A percentile compares a stretch with the other conserved stretches of the same genome.
Evolutionary conservation across 1,140 invertebrate species (phyloP).

Genomic region (Cydia pomonella): DNA sequence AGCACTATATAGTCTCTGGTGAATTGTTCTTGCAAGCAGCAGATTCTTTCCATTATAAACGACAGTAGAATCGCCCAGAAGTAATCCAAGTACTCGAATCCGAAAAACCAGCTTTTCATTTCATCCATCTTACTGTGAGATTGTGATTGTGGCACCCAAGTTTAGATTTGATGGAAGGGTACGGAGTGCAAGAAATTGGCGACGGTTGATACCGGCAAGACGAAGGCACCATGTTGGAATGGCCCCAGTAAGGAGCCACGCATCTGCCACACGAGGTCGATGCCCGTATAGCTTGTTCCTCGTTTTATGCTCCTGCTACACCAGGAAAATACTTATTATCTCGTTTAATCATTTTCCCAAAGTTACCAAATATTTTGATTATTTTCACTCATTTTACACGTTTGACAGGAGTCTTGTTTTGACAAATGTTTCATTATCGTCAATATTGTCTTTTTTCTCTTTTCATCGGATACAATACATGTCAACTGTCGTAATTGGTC

Average conservation of each 20-base stretch:
- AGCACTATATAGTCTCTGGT: constrained; percentile 66
- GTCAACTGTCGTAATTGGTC: too few species aligned
- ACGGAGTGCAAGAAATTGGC: constrained; percentile 95
- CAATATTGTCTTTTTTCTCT: background rate
- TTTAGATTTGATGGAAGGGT: constrained; percentile 99
- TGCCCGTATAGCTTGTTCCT: constrained; percentile 99
- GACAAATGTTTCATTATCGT: background rate
- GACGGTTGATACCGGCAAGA: constrained; percentile 92
- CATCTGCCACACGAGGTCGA: constrained; percentile 99
- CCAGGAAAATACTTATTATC: constrained; percentile 98
- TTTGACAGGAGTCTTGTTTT: background rate
- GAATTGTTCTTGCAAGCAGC: constrained; percentile 73
- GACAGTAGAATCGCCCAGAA: constrained; percentile 75
- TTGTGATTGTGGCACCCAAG: constrained; percentile 99
- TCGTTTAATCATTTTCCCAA: constrained; percentile 97
- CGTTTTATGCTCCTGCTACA: constrained; percentile 97
- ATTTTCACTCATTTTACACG: constrained; percentile 97
- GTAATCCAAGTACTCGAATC: constrained; percentile 63
- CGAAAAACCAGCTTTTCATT: constrained; percentile 84
- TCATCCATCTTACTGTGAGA: constrained; percentile 99
- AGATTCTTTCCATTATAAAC: constrained; percentile 75
- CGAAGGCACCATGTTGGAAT: constrained; percentile 99
- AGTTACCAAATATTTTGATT: constrained; percentile 96
- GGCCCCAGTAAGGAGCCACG: constrained; percentile 98
- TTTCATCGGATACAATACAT: background rate